Evolutionary conservation across 2,113 vertebrate species (phyloP).

Genomic region (Centropristis striata): DNA sequence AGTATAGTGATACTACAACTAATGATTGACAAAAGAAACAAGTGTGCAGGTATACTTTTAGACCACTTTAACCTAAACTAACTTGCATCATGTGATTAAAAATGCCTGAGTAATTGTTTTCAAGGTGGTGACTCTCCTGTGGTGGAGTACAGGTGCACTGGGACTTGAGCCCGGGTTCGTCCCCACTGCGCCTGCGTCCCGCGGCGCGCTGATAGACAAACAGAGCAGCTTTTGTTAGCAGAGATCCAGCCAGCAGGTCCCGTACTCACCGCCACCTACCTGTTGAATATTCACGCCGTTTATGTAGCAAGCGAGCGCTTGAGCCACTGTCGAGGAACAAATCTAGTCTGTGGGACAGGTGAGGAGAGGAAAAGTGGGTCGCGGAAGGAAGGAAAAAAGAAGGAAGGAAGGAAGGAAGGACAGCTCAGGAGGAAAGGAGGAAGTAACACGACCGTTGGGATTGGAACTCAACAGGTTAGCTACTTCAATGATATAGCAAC

Average conservation of each 20-base stretch:
- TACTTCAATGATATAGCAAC: slow-evolving; percentile 73
- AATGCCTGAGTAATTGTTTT: slow-evolving; percentile 28
- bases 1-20: no score
- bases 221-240: slow-evolving; percentile 83
- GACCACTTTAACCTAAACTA: not conserved
- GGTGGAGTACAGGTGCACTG: slow-evolving; percentile 68
- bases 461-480: slow-evolving; percentile 74
- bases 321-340: slow-evolving; percentile 45
- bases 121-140: not conserved
- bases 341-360: slow-evolving; percentile 16
- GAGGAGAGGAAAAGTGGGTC: slow-evolving; percentile 36
- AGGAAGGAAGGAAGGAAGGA: slow-evolving; percentile 66
- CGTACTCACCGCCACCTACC: slow-evolving; percentile 56
- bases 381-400: slow-evolving; percentile 33
- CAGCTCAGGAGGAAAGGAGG: slow-evolving; percentile 53
- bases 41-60: no score
- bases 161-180: slow-evolving; percentile 4
- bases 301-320: slow-evolving; percentile 2
- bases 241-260: slow-evolving; percentile 45
- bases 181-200: slow-evolving; percentile 81
- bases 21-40: no score
- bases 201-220: slow-evolving; percentile 56
- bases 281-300: slow-evolving; percentile 69
- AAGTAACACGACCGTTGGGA: slow-evolving; percentile 28
- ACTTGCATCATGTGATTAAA: not conserved